Conservation (phyloP, 1,140 invertebrate species). For the Zeugodacus cucurbitae region DNA sequence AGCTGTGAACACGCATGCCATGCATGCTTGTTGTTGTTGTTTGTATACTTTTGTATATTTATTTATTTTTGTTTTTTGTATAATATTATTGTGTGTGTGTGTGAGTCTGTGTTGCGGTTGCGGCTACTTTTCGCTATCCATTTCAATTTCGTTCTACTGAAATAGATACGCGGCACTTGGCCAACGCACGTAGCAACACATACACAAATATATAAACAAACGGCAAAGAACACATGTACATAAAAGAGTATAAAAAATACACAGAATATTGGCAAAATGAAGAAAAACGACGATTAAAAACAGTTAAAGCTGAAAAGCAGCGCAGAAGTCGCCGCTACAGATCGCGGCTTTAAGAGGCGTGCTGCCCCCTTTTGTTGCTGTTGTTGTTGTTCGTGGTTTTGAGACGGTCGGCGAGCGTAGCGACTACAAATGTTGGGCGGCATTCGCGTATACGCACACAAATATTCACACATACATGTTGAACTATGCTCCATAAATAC, state of each 20-base stretch:
- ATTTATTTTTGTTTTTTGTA: not conserved
- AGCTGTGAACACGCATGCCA: not conserved
- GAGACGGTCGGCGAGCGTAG: not conserved
- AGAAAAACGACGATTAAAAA: not conserved
- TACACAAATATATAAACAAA: no score
- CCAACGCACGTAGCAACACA: not conserved
- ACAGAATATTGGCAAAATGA: not conserved
- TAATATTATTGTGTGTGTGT: no score
- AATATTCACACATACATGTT: no score
- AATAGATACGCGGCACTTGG: conserved; percentile 31
- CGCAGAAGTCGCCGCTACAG: not conserved
- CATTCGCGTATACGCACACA: not conserved
- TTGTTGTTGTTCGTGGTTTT: no score
- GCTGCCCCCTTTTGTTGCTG: not conserved
- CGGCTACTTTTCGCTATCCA: conserved; percentile 33
- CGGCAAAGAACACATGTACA: not conserved
- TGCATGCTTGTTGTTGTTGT: not conserved
- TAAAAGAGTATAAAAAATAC: not conserved
- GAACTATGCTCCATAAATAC: not conserved
- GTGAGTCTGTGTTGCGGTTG: not conserved
- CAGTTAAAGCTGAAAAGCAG: not conserved
- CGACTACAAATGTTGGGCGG: not conserved
- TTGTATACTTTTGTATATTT: not conserved
- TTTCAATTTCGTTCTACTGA: conserved; percentile 29
- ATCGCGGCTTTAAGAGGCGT: conserved; percentile 1